phyloP scores from a whole-genome alignment of 64 coral and sea anemone species.

The Montipora sp. region DNA sequence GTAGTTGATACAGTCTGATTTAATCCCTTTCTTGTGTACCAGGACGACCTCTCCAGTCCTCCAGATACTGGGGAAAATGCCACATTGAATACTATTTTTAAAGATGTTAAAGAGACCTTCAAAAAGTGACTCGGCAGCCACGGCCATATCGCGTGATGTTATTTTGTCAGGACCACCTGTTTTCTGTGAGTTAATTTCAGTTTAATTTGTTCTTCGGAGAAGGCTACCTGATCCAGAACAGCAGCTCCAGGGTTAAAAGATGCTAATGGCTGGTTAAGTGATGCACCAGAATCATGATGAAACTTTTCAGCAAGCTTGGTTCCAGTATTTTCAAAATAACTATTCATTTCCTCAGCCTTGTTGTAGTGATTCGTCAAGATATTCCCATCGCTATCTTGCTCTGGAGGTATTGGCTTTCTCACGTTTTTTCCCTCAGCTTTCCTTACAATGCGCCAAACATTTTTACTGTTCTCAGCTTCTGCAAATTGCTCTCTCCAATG shows the following conservation, averaged over 20 bases:
- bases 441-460: neutral
- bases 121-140: too few relatives aligned
- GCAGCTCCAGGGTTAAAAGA: neutral
- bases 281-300: neutral
- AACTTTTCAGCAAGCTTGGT: conserved; percentile 4
- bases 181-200: neutral
- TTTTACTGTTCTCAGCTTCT: neutral
- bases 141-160: too few relatives aligned
- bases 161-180: too few relatives aligned
- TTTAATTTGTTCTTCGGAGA: conserved; percentile 5
- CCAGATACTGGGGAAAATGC: too few relatives aligned
- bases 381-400: neutral
- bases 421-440: too few relatives aligned
- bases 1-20: too few relatives aligned
- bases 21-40: too few relatives aligned
- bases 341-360: conserved; percentile 17
- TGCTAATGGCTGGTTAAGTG: conserved; percentile 1
- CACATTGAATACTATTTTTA: too few relatives aligned
- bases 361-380: conserved; percentile 14
- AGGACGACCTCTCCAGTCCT: too few relatives aligned
- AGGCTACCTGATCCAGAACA: neutral
- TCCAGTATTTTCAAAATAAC: conserved; percentile 4
- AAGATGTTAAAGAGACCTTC: too few relatives aligned
- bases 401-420: too few relatives aligned
- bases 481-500: conserved; percentile 18